Percentiles rank a stretch among this genome's conserved stretches.
These are phyloP conservation scores for Meles meles DNA, from an alignment of 2,113 vertebrate genomes.

Conservation along the genomic window DNA sequence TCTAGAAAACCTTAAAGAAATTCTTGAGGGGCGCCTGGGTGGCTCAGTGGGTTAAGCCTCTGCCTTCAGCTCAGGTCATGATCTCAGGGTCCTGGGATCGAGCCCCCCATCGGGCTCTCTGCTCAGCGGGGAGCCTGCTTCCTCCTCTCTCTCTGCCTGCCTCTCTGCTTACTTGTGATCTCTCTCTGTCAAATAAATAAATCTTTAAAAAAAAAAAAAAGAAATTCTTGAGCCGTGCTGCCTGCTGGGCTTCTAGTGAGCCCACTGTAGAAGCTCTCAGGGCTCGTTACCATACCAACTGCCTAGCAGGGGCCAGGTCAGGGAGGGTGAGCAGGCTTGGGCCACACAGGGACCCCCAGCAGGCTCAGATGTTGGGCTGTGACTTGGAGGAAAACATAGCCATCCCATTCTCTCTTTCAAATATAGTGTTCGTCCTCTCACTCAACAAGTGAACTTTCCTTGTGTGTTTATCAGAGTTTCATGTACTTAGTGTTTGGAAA, in stretches of 20 bases:
- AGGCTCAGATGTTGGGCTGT: neutral
- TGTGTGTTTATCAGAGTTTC: neutral
- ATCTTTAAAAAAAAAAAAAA: no score
- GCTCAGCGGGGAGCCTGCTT: no score
- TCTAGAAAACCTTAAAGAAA: neutral
- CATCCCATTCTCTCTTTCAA: neutral
- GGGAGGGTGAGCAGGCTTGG: rapidly evolving
- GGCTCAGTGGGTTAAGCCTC: no score
- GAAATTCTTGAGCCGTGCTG: neutral
- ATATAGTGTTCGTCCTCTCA: no score
- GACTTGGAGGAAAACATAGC: neutral
- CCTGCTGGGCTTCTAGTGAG: neutral
- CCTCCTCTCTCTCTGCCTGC: no score
- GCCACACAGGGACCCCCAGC: rapidly evolving
- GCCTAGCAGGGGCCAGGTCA: rapidly evolving
- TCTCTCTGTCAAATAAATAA: no score
- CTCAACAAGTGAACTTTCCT: rapidly evolving
- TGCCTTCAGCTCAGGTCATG: no score
- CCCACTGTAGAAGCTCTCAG: rapidly evolving
- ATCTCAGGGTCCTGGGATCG: no score
- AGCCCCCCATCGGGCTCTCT: no score
- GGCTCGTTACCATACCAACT: rapidly evolving
- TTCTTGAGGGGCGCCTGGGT: no score
- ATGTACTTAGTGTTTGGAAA: neutral
- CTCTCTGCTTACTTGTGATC: no score